phyloP scores from a whole-genome alignment of 2,113 vertebrate species.

The Holacanthus passer region DNA sequence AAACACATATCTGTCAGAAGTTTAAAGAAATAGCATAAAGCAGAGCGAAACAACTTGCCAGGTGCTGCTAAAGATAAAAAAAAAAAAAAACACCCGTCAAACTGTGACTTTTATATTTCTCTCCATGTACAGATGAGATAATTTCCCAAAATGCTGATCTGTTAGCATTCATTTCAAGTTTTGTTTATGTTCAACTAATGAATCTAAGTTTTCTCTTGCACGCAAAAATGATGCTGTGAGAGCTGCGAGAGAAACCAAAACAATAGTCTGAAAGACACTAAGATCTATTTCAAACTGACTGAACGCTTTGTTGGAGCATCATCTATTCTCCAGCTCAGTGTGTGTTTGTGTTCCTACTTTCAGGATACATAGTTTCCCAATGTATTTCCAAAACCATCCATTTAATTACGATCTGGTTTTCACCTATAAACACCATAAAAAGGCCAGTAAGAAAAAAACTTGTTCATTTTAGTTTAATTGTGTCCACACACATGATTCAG shows the following conservation, averaged over 20 bases:
- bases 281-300: background rate
- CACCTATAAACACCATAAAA: constrained; percentile 1
- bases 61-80: background rate
- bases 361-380: background rate
- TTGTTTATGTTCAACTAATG: background rate
- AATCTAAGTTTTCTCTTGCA: background rate
- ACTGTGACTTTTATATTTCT: background rate
- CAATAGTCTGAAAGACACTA: too few species aligned
- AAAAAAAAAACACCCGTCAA: background rate
- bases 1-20: background rate
- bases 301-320: constrained; percentile 17
- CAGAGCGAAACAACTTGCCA: too few species aligned
- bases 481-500: constrained; percentile 5
- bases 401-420: background rate
- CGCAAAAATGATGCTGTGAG: background rate
- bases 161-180: background rate
- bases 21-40: background rate
- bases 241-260: too few species aligned
- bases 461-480: constrained; percentile 4
- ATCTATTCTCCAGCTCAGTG: constrained; percentile 3
- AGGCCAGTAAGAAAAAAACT: background rate
- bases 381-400: background rate
- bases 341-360: background rate
- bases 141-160: too few species aligned
- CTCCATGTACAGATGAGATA: background rate